phyloP scores from a whole-genome alignment of 2,888 invertebrate species.

The Tribolium freemani region DNA sequence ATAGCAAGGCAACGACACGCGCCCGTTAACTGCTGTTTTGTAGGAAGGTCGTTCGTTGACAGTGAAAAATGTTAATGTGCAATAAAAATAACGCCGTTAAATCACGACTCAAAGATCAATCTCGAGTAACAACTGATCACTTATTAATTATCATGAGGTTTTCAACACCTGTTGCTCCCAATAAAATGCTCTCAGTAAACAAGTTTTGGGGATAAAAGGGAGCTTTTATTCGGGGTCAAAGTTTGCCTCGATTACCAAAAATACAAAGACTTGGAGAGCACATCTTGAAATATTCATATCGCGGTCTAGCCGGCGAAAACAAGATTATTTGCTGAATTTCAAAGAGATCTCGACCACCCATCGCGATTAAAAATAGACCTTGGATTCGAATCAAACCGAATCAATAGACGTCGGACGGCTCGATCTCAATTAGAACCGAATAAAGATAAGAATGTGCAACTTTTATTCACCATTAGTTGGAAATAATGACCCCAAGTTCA shows the following conservation, averaged over 20 bases:
- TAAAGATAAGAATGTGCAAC: not conserved
- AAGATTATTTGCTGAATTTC: slow-evolving; percentile 9
- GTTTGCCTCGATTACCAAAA: slow-evolving; percentile 10
- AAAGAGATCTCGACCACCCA: not conserved
- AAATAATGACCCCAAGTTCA: not conserved
- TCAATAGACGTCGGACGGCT: not conserved
- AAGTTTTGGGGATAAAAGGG: too few species aligned
- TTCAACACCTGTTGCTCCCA: not conserved
- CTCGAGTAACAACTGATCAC: not conserved
- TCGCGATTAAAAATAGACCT: not conserved
- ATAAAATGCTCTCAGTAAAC: too few species aligned
- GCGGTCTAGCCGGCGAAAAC: slow-evolving; percentile 7
- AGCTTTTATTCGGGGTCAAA: not conserved
- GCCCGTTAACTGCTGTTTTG: slow-evolving; percentile 63
- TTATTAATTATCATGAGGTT: not conserved
- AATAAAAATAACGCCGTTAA: slow-evolving; percentile 53
- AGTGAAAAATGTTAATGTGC: slow-evolving; percentile 64
- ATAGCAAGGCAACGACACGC: slow-evolving; percentile 65
- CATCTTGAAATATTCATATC: slow-evolving; percentile 25
- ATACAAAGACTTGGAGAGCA: not conserved
- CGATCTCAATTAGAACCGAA: not conserved
- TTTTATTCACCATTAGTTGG: not conserved
- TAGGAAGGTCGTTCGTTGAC: slow-evolving; percentile 67
- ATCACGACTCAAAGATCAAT: not conserved
- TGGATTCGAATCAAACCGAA: not conserved